A percentile compares a stretch with the other conserved stretches of the same genome.
Conservation (phyloP, 2,888 invertebrate species). For the Hymenopus coronatus region DNA sequence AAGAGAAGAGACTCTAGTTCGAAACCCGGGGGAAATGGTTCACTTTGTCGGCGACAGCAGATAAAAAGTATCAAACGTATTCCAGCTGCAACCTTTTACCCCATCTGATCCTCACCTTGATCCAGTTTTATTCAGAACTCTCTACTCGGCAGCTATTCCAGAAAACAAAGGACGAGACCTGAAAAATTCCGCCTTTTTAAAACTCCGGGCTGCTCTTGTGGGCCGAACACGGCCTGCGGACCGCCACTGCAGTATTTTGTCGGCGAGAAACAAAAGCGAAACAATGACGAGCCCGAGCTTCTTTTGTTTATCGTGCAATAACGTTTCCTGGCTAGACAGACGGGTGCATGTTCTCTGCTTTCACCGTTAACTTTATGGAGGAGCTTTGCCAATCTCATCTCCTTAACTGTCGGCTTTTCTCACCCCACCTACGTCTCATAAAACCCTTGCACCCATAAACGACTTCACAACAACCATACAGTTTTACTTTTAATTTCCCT, state of each 20-base stretch:
- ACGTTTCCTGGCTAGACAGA: neutral
- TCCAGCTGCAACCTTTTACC: neutral
- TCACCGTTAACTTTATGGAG: neutral
- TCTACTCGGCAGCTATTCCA: neutral
- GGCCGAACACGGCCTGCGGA: neutral
- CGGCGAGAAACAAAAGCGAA: constrained; percentile 14
- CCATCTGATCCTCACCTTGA: neutral
- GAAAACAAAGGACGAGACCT: neutral
- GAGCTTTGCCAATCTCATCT: neutral
- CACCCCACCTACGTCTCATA: neutral
- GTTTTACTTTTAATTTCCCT: neutral
- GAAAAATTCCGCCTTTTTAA: neutral
- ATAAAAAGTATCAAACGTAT: neutral
- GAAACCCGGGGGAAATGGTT: too few relatives aligned
- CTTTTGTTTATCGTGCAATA: neutral
- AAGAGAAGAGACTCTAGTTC: too few relatives aligned
- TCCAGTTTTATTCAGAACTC: neutral
- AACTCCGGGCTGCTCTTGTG: neutral
- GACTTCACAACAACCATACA: neutral
- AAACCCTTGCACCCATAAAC: neutral
- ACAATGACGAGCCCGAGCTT: neutral
- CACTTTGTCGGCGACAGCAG: too few relatives aligned
- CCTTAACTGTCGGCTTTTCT: neutral
- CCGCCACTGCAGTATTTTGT: constrained; percentile 5
- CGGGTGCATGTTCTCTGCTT: neutral